Conservation (phyloP, 2,113 vertebrate species). For the Apteryx mantelli region DNA sequence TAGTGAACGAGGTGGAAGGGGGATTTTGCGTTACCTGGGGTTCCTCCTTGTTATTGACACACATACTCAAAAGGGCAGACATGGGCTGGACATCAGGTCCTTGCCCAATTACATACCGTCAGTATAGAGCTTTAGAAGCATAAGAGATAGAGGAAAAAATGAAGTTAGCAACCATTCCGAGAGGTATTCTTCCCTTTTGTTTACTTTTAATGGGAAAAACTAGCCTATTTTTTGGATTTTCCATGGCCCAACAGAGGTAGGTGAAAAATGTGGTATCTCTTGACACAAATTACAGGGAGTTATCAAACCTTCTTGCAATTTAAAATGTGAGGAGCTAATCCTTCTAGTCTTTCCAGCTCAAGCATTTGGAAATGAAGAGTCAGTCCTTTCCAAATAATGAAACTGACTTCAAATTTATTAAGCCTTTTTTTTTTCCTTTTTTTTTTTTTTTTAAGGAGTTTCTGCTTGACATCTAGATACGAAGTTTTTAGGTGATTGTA, state of each 20-base stretch:
- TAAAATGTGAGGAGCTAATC: neutral
- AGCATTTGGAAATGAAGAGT: neutral
- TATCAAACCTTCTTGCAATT: neutral
- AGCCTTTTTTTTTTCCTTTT: neutral
- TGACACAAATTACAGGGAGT: neutral
- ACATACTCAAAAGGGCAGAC: neutral
- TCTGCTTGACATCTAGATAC: neutral
- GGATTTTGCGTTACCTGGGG: neutral
- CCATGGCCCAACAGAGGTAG: neutral
- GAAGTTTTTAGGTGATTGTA: neutral
- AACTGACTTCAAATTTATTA: neutral
- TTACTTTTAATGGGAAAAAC: neutral
- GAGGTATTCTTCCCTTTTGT: neutral
- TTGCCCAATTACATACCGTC: neutral
- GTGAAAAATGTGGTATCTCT: neutral
- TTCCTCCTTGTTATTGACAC: neutral
- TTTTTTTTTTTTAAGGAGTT: neutral
- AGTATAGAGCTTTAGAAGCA: neutral
- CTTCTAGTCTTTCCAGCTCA: neutral
- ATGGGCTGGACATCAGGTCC: neutral
- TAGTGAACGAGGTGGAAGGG: neutral
- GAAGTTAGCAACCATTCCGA: neutral
- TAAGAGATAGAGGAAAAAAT: too few relatives aligned
- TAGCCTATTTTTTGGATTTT: neutral
- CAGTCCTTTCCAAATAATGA: neutral